Percentiles rank a stretch among this genome's conserved stretches.
Evolutionary conservation across 2,888 invertebrate species (phyloP).

Genomic region (Leptinotarsa juncta): DNA sequence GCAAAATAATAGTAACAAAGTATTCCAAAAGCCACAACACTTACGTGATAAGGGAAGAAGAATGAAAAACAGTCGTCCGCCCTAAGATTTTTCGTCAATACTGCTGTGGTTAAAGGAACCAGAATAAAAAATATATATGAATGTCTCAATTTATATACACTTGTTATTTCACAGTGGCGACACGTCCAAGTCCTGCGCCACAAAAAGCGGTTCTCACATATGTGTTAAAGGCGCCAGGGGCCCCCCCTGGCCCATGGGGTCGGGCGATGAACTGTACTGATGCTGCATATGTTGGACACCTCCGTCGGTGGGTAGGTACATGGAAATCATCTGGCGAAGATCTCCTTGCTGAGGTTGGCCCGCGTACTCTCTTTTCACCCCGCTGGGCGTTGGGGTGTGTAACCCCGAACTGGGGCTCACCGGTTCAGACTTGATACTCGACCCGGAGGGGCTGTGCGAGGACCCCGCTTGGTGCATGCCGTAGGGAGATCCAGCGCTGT

Average conservation of each 20-base stretch:
- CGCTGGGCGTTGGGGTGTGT: conserved; percentile 68
- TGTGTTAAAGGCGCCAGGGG: conserved; percentile 72
- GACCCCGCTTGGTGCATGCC: conserved; percentile 76
- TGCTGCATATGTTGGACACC: conserved; percentile 74
- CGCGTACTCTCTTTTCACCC: conserved; percentile 79
- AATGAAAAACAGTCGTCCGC: conserved; percentile 8
- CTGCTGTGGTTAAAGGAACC: conserved; percentile 61
- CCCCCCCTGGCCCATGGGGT: conserved; percentile 73
- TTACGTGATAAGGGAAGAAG: conserved; percentile 49
- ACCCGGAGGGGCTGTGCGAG: conserved; percentile 87
- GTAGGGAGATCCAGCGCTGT: conserved; percentile 78
- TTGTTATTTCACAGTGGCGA: conserved; percentile 57
- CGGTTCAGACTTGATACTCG: conserved; percentile 90
- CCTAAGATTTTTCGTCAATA: conserved; percentile 54
- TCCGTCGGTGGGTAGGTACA: conserved; percentile 79
- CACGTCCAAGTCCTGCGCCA: conserved; percentile 64
- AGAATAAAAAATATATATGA: conserved; percentile 30
- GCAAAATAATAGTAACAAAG: conserved; percentile 36
- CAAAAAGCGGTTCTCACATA: conserved; percentile 72
- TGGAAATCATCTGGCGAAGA: conserved; percentile 79
- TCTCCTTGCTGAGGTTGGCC: conserved; percentile 67
- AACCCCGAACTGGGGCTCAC: conserved; percentile 82
- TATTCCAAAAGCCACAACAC: conserved; percentile 51
- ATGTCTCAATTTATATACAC: conserved; percentile 44
- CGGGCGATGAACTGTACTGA: conserved; percentile 73